phyloP scores from a whole-genome alignment of 2,797 vertebrate species.

The Myotis myotis region DNA sequence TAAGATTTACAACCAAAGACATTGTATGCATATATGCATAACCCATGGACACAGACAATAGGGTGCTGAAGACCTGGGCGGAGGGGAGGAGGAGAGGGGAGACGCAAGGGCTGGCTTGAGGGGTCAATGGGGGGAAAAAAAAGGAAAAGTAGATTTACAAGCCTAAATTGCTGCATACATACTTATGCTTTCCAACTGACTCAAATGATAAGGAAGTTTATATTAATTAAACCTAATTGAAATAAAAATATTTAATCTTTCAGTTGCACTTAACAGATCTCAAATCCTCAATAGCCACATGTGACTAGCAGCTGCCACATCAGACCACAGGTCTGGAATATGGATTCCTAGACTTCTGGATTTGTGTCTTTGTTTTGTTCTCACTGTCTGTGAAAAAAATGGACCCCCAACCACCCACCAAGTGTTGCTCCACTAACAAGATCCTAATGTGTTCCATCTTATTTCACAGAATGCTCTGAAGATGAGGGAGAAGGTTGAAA shows the following conservation, averaged over 20 bases:
- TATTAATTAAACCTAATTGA: not conserved
- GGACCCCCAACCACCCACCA: too few relatives aligned
- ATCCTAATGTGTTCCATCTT: not conserved
- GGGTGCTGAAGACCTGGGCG: too few relatives aligned
- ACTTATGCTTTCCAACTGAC: not conserved
- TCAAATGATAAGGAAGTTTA: not conserved
- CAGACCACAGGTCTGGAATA: not conserved
- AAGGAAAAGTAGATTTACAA: not conserved
- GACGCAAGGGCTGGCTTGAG: too few relatives aligned
- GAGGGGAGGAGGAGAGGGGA: too few relatives aligned
- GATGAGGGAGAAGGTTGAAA: not conserved
- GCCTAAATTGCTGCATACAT: not conserved
- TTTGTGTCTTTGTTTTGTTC: not conserved
- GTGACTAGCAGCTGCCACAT: accelerated
- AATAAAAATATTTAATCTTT: not conserved
- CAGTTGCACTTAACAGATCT: not conserved
- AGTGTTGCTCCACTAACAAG: not conserved
- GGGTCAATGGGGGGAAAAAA: too few relatives aligned
- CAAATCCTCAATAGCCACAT: not conserved
- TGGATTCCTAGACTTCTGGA: not conserved
- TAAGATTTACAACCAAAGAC: not conserved
- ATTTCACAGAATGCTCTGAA: not conserved
- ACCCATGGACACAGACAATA: too few relatives aligned
- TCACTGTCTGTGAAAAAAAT: not conserved
- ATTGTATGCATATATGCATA: too few relatives aligned